Percentiles rank a stretch among this genome's conserved stretches.
phyloP scores from a whole-genome alignment of 1,140 invertebrate genomes.

The Tribolium madens region DNA sequence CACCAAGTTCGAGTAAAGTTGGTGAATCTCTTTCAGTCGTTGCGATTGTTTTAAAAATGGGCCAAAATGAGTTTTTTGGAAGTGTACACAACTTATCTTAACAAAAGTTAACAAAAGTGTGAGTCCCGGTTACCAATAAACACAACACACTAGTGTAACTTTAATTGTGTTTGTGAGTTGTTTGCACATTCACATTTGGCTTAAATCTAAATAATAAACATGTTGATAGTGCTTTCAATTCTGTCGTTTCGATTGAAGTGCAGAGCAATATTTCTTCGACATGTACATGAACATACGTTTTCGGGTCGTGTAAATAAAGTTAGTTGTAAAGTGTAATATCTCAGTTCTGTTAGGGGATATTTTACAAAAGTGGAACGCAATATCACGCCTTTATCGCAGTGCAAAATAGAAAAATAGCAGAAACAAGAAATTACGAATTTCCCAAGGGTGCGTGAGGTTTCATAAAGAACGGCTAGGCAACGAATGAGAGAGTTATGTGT shows the following conservation, averaged over 20 bases:
- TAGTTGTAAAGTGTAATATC: slow-evolving; percentile 33
- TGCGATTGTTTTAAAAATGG: slow-evolving; percentile 13
- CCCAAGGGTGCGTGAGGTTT: slow-evolving; percentile 57
- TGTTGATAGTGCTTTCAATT: too few species aligned
- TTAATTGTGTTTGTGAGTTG: too few species aligned
- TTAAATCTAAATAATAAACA: too few species aligned
- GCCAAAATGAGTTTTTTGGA: too few species aligned
- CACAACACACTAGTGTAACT: too few species aligned
- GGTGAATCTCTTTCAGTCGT: slow-evolving; percentile 18
- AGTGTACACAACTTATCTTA: neutral
- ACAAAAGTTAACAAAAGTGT: slow-evolving; percentile 16
- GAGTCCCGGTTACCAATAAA: neutral
- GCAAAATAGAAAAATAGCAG: slow-evolving; percentile 56
- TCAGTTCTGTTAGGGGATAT: slow-evolving; percentile 37
- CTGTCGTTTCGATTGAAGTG: too few species aligned
- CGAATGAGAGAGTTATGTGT: slow-evolving; percentile 56
- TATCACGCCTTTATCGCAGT: slow-evolving; percentile 56
- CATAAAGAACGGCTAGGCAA: slow-evolving; percentile 51
- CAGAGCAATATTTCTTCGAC: neutral
- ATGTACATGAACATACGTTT: too few species aligned
- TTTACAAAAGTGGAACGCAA: slow-evolving; percentile 50
- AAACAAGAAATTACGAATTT: slow-evolving; percentile 59
- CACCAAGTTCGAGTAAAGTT: slow-evolving; percentile 2
- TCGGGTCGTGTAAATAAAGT: slow-evolving; percentile 1
- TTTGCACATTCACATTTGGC: too few species aligned